Conservation (phyloP, 1,140 invertebrate genomes). For the Eubasilissa regina region DNA sequence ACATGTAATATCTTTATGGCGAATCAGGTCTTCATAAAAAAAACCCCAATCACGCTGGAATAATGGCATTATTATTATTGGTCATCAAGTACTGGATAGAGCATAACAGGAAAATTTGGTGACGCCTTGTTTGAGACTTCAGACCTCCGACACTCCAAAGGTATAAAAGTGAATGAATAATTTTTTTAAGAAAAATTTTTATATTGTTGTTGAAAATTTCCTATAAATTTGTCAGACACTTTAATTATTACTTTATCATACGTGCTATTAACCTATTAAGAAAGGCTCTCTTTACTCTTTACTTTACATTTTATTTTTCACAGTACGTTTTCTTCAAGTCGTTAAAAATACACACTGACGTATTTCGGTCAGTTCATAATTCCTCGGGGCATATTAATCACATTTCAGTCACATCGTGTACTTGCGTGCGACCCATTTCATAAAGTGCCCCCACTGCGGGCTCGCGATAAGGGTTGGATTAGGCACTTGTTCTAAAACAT, state of each 20-base stretch:
- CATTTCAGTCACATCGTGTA: background rate
- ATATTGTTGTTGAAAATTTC: no score
- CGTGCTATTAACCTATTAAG: conserved; percentile 3
- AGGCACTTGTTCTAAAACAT: background rate
- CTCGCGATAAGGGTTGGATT: conserved; percentile 5
- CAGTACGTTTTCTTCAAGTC: conserved; percentile 2
- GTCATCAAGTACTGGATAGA: no score
- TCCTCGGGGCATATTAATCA: conserved; percentile 6
- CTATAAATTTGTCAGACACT: background rate
- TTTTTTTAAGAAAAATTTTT: no score
- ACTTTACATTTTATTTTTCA: background rate
- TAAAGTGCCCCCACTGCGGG: background rate
- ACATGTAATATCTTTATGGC: no score
- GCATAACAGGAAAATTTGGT: no score
- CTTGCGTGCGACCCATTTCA: conserved; percentile 20
- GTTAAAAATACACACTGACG: conserved; percentile 26
- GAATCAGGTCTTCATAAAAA: no score
- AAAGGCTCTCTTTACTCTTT: background rate
- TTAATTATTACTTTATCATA: background rate
- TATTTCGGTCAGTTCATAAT: conserved; percentile 21
- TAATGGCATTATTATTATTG: no score
- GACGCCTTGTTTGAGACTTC: no score
- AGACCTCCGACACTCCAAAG: no score
- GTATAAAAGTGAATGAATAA: no score
- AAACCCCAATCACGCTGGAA: no score